Evolutionary conservation across 1,140 invertebrate genomes (phyloP).

Genomic region (Bombus haemorrhoidalis): DNA sequence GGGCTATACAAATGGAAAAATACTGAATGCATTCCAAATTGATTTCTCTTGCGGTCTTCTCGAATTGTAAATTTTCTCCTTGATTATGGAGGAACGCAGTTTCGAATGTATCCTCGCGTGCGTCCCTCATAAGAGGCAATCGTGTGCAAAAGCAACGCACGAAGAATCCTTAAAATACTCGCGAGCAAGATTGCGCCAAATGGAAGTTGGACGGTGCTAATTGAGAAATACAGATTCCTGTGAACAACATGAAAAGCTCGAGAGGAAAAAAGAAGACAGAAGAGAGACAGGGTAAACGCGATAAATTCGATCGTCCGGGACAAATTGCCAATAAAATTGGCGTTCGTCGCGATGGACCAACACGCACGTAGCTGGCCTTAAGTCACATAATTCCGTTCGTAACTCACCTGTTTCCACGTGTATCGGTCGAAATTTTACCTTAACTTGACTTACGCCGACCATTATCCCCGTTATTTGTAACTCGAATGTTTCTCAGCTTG

Average conservation of each 20-base stretch:
- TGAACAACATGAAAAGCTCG: slow-evolving; percentile 21
- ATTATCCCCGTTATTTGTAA: slow-evolving; percentile 73
- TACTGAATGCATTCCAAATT: background rate
- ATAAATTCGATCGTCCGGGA: slow-evolving; percentile 68
- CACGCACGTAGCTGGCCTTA: slow-evolving; percentile 56
- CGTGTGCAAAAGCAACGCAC: background rate
- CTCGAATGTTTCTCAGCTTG: slow-evolving; percentile 6
- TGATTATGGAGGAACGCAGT: background rate
- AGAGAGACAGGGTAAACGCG: slow-evolving; percentile 25
- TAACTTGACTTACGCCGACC: slow-evolving; percentile 70
- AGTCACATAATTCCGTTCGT: slow-evolving; percentile 74
- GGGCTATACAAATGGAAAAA: background rate
- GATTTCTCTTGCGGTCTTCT: background rate
- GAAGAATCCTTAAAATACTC: slow-evolving; percentile 11
- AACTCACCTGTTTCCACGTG: slow-evolving; percentile 76
- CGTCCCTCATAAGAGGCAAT: slow-evolving; percentile 15
- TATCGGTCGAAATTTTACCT: slow-evolving; percentile 74
- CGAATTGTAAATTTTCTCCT: background rate
- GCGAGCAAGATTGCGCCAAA: slow-evolving; percentile 28
- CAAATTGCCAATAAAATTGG: slow-evolving; percentile 72
- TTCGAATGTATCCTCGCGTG: background rate
- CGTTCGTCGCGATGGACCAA: slow-evolving; percentile 38
- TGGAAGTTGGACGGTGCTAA: slow-evolving; percentile 52
- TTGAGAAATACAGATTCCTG: slow-evolving; percentile 65
- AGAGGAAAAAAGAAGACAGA: background rate